Percentiles rank a stretch among this genome's conserved stretches.
Evolutionary conservation across 2,113 vertebrate species (phyloP).

Genomic region (Microtus ochrogaster): DNA sequence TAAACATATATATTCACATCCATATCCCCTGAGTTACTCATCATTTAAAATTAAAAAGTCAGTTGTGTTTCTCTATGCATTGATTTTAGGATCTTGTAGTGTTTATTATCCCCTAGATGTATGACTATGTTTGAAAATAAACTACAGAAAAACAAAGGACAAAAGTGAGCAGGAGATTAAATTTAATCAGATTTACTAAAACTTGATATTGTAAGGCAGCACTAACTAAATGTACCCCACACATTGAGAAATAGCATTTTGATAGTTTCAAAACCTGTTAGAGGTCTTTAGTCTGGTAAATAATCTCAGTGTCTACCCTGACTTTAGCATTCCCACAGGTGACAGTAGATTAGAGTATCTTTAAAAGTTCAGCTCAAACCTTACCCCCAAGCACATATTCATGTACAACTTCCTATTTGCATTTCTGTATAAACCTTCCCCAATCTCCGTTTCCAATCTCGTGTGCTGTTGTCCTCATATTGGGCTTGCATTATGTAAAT

Average conservation of each 20-base stretch:
- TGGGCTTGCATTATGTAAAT: fast-evolving
- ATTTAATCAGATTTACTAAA: neutral
- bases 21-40: neutral
- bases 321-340: neutral
- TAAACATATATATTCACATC: neutral
- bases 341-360: neutral
- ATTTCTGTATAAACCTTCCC: neutral
- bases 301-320: neutral
- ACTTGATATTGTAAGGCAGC: neutral
- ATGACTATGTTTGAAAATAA: neutral
- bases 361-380: neutral
- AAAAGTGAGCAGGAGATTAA: neutral
- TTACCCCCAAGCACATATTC: fast-evolving
- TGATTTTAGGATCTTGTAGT: neutral
- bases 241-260: neutral
- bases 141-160: neutral
- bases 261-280: neutral
- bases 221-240: neutral
- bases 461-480: neutral
- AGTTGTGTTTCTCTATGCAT: neutral
- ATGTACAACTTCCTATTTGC: neutral
- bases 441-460: neutral
- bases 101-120: neutral
- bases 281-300: neutral
- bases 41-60: neutral